phyloP scores from a whole-genome alignment of 2,797 vertebrate species.

The Coilia nasus region DNA sequence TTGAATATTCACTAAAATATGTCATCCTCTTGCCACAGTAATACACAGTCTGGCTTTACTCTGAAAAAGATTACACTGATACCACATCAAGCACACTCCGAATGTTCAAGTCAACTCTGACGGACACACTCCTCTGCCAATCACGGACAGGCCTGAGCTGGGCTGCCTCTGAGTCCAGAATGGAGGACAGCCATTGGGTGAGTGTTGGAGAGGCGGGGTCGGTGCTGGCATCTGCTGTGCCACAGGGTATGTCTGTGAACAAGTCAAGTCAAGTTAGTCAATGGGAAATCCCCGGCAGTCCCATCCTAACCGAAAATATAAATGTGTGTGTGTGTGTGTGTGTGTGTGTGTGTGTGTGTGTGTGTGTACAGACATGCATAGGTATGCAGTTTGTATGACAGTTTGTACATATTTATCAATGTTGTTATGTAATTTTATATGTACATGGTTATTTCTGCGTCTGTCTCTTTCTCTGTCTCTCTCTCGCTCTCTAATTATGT shows the following conservation, averaged over 20 bases:
- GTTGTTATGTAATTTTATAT: not conserved
- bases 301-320: too few relatives aligned
- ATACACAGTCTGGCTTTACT: not conserved
- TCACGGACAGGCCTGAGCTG: constrained; percentile 36
- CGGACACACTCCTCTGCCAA: constrained; percentile 36
- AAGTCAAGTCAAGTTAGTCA: not conserved
- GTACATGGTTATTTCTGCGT: too few relatives aligned
- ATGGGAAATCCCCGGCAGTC: not conserved
- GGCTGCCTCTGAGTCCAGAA: constrained; percentile 18
- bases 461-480: too few relatives aligned
- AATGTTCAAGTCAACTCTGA: constrained; percentile 39
- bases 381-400: too few relatives aligned
- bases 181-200: constrained; percentile 32
- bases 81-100: constrained; percentile 41
- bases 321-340: constrained; percentile 23
- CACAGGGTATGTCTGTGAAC: not conserved
- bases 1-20: not conserved
- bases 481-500: too few relatives aligned
- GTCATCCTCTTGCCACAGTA: too few relatives aligned
- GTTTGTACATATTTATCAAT: not conserved
- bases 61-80: not conserved
- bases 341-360: constrained; percentile 24
- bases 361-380: not conserved
- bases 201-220: not conserved
- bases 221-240: not conserved